These are phyloP conservation scores for Temnothorax longispinosus DNA, from an alignment of 1,140 invertebrate genomes.

Conservation along the genomic window DNA sequence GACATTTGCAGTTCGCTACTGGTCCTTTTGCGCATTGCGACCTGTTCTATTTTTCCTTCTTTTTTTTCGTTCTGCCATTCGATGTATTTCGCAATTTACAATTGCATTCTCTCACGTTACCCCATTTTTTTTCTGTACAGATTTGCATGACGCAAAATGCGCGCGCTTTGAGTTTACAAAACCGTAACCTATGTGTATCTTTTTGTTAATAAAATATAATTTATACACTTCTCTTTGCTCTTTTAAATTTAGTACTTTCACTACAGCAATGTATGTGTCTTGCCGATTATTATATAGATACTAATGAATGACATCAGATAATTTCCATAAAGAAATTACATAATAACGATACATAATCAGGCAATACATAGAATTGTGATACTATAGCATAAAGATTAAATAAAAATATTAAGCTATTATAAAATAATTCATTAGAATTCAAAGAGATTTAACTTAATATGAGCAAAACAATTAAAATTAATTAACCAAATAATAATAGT, in stretches of 20 bases:
- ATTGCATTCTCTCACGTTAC: constrained; percentile 45
- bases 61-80: constrained; percentile 18
- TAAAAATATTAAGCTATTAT: neutral
- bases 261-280: neutral
- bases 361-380: neutral
- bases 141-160: constrained; percentile 58
- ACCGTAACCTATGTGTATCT: constrained; percentile 38
- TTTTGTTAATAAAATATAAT: constrained; percentile 47
- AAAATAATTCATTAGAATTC: neutral
- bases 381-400: neutral
- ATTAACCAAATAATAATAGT: neutral
- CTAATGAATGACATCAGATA: constrained; percentile 4
- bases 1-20: constrained; percentile 50
- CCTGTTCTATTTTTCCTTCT: constrained; percentile 11
- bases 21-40: constrained; percentile 40
- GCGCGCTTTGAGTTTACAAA: constrained; percentile 67
- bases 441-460: neutral
- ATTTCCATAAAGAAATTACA: neutral
- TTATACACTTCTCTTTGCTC: neutral
- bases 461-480: neutral
- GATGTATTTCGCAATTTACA: constrained; percentile 54
- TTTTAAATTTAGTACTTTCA: constrained; percentile 8
- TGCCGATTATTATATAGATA: neutral
- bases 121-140: constrained; percentile 36
- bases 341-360: neutral